These are phyloP conservation scores for Encarsia formosa DNA, from an alignment of 2,888 invertebrate genomes.

Conservation along the genomic window DNA sequence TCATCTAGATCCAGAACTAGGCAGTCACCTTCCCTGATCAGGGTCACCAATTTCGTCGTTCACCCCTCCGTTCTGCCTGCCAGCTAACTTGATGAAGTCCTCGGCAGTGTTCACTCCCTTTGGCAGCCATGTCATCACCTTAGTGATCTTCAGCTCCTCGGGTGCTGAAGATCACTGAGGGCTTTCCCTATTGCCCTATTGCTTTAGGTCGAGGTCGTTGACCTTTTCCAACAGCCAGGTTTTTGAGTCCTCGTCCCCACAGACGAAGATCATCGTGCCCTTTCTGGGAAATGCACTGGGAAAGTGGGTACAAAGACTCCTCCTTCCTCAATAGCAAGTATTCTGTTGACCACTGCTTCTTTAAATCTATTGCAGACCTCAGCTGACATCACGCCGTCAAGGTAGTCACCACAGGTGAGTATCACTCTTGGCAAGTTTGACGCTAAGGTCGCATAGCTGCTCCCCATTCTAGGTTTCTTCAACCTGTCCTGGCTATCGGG, in stretches of 20 bases:
- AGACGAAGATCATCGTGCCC: not conserved
- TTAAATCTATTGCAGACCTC: not conserved
- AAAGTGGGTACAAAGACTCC: not conserved
- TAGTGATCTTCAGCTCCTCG: not conserved
- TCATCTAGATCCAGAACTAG: too few species aligned
- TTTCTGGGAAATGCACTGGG: not conserved
- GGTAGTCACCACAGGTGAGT: not conserved
- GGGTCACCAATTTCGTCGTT: not conserved
- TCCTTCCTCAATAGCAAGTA: too few species aligned
- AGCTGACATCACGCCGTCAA: not conserved
- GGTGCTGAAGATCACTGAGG: not conserved
- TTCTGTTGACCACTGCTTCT: too few species aligned
- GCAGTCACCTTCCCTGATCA: not conserved
- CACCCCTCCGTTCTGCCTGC: not conserved
- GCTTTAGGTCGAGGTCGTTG: not conserved
- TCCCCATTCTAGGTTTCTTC: too few species aligned
- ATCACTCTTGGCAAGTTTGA: not conserved
- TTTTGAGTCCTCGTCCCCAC: not conserved
- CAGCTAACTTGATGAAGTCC: not conserved
- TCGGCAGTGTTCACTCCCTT: not conserved
- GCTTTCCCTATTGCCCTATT: not conserved
- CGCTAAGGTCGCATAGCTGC: not conserved
- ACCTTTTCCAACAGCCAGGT: not conserved
- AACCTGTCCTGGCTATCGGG: too few species aligned
- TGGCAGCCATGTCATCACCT: not conserved